Conservation (phyloP, 1,140 invertebrate species). For the Hormaphis cornu region DNA sequence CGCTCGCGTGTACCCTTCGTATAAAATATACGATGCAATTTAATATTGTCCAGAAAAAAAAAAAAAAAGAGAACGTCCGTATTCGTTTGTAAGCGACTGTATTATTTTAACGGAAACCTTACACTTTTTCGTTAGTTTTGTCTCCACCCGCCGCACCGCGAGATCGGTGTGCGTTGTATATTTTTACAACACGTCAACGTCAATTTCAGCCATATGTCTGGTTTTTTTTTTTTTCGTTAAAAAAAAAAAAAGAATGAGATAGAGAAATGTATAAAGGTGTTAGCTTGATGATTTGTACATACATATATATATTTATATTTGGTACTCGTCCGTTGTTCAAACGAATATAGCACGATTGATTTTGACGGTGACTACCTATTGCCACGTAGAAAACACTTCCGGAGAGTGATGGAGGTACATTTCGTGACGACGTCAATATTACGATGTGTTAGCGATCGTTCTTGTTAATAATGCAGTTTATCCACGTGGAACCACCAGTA, state of each 20-base stretch:
- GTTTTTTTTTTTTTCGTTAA: not conserved
- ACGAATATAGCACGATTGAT: constrained; percentile 1
- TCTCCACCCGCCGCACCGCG: too few species aligned
- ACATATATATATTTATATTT: not conserved
- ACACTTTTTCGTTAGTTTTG: not conserved
- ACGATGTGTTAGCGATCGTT: too few species aligned
- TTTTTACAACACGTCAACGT: not conserved
- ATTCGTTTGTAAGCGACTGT: not conserved
- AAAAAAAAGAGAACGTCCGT: too few species aligned
- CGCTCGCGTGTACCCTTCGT: too few species aligned
- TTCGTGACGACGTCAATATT: too few species aligned
- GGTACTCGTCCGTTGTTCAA: not conserved
- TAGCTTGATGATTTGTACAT: not conserved
- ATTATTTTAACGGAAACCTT: not conserved
- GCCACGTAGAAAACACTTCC: too few species aligned
- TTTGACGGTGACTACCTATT: not conserved
- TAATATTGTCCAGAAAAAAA: not conserved
- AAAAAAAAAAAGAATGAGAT: not conserved
- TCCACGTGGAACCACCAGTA: too few species aligned
- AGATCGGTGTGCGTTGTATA: not conserved
- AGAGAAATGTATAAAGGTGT: not conserved
- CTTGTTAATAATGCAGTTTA: too few species aligned
- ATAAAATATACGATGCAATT: not conserved
- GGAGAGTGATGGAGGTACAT: not conserved
- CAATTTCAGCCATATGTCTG: not conserved